Evolutionary conservation across 1,140 invertebrate species (phyloP).

Genomic region (Amyelois transitella): DNA sequence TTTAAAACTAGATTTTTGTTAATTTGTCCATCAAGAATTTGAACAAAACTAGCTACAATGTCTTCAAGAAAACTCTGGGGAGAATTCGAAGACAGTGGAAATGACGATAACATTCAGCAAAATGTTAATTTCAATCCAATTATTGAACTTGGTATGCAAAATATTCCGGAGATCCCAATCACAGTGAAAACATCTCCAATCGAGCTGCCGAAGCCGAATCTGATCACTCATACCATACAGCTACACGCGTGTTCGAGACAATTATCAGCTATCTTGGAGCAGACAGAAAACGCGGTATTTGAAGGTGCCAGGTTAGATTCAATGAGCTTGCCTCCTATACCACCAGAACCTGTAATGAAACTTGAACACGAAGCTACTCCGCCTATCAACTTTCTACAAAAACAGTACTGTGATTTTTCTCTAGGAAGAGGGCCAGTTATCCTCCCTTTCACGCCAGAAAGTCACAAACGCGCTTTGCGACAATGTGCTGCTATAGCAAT

Average conservation of each 20-base stretch:
- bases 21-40: background rate
- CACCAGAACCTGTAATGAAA: constrained; percentile 43
- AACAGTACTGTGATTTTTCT: constrained; percentile 67
- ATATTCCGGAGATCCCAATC: constrained; percentile 64
- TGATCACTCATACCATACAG: constrained; percentile 61
- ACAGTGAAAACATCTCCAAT: constrained; percentile 61
- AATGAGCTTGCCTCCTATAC: constrained; percentile 43
- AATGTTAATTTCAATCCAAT: constrained; percentile 69
- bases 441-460: constrained; percentile 58
- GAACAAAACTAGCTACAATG: constrained; percentile 21
- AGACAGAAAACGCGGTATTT: constrained; percentile 49
- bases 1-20: too few species aligned
- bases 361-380: constrained; percentile 42
- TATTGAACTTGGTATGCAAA: constrained; percentile 71
- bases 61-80: constrained; percentile 60
- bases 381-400: constrained; percentile 55
- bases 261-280: constrained; percentile 46
- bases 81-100: constrained; percentile 54
- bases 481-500: constrained; percentile 69
- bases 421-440: constrained; percentile 57
- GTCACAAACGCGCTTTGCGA: constrained; percentile 54
- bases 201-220: constrained; percentile 55
- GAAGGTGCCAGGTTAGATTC: constrained; percentile 47
- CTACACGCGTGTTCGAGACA: constrained; percentile 52
- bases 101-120: constrained; percentile 51